Percentiles rank a stretch among this genome's conserved stretches.
These are phyloP conservation scores for Standfussiana lucernea DNA, from an alignment of 2,888 invertebrate species.

Conservation along the genomic window DNA sequence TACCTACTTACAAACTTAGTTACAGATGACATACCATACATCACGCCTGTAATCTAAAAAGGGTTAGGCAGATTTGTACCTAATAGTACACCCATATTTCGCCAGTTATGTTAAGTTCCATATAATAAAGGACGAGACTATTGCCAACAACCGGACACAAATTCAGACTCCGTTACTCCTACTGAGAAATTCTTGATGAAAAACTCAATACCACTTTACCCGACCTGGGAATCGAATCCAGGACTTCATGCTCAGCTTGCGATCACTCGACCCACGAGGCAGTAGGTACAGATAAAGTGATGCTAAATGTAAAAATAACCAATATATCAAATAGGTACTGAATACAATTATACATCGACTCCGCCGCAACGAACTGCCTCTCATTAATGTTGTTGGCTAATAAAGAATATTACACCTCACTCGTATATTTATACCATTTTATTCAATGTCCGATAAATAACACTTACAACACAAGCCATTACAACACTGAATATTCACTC, in stretches of 20 bases:
- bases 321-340: background rate
- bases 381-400: background rate
- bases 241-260: background rate
- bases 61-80: background rate
- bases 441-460: background rate
- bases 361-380: background rate
- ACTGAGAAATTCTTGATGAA: background rate
- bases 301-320: background rate
- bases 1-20: too few species aligned
- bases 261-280: background rate
- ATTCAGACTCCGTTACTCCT: background rate
- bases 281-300: background rate
- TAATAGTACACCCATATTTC: background rate
- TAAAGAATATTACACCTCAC: background rate
- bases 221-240: background rate
- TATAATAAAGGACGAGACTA: background rate
- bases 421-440: background rate
- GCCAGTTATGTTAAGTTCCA: background rate
- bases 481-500: slow-evolving; percentile 5
- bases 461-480: background rate
- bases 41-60: background rate
- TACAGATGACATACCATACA: too few species aligned
- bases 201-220: background rate
- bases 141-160: background rate
- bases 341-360: background rate